Evolutionary conservation across 2,113 vertebrate genomes (phyloP), one percentile per base, ranked within the genome.

Genomic region (Microtus ochrogaster): DNA sequence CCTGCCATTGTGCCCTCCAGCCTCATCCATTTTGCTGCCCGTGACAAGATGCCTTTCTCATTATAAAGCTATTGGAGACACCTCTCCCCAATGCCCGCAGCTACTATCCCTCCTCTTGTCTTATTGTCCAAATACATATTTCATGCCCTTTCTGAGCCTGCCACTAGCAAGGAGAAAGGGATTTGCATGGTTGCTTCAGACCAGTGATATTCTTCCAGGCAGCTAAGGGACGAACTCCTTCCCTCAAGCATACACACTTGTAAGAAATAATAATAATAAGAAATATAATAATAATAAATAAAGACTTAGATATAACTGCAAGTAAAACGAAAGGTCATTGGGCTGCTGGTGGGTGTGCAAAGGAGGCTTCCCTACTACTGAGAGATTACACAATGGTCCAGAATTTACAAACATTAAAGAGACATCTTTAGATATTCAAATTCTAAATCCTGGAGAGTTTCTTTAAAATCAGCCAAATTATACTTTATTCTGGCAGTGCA

Each of bases 381-480:
- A 68, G 39, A 89, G 61, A 55, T 14, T 66, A 44, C 19, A 33
- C 9, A 36, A 28, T 14, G 66, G n/a, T 39, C 28, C 36, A 94
- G 41, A 68, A 86, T 3, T n/a, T 63, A 70, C 7, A 89, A 10
- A 73, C 12, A 11, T 74, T 49, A 63, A 76, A n/a, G 61, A 73
- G 39, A 52, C 1, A 10, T 47, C 44, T 76, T 83, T 93, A 52
- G 21, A 93, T 41, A 79, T 85, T 82, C n/a, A 81, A 66, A 26
- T 61, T 79, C 65, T 49, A 92, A 76, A 19, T 68, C 55, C 78
- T 44, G 2, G 8, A 70, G 52, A 72, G 26, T 65, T 91, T 78
- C 10, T 90, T 79, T 82, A 76, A 93, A 95, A 65, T 58, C 33
- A 74, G 44, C 19, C 70, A 73, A 84, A 74, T 68, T 73, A 73